Evolutionary conservation across 2,888 invertebrate species (phyloP).

Genomic region (Zaprionus bogoriensis): DNA sequence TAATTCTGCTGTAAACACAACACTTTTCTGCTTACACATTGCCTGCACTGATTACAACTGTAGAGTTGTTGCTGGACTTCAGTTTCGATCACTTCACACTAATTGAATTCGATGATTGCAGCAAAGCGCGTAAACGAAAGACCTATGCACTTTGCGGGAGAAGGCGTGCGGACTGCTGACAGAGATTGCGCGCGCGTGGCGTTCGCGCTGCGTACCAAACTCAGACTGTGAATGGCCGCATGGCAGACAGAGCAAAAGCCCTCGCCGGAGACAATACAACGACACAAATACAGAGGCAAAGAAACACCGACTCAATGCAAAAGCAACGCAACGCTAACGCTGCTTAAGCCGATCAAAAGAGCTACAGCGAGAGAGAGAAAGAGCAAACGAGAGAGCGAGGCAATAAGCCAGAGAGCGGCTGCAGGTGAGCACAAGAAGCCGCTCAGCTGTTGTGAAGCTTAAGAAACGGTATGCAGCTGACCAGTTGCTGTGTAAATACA

Average conservation of each 20-base stretch:
- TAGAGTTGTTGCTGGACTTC: conserved; percentile 35
- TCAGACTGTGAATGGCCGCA: conserved; percentile 47
- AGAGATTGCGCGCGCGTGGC: conserved; percentile 65
- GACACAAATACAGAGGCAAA: conserved; percentile 26
- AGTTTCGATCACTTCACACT: conserved; percentile 36
- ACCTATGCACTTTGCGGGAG: conserved; percentile 11
- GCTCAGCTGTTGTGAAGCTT: no score
- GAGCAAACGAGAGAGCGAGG: conserved; percentile 10
- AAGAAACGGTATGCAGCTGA: no score
- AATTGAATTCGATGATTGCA: conserved; percentile 50
- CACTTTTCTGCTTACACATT: conserved; percentile 48
- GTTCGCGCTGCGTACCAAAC: conserved; percentile 69
- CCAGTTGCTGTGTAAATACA: no score
- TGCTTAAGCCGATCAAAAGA: conserved; percentile 52
- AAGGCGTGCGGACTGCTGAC: conserved; percentile 22
- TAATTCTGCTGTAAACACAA: background rate
- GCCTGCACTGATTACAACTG: conserved; percentile 56
- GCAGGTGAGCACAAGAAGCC: no score
- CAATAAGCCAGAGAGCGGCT: conserved; percentile 1
- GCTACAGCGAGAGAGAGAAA: background rate
- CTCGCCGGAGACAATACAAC: conserved; percentile 12
- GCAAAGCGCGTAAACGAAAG: conserved; percentile 29
- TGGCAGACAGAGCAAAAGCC: conserved; percentile 12
- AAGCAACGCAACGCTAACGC: conserved; percentile 39
- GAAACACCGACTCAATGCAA: conserved; percentile 33